Conservation (phyloP, 2,113 vertebrate genomes). For the Plecturocebus donacophilus region DNA sequence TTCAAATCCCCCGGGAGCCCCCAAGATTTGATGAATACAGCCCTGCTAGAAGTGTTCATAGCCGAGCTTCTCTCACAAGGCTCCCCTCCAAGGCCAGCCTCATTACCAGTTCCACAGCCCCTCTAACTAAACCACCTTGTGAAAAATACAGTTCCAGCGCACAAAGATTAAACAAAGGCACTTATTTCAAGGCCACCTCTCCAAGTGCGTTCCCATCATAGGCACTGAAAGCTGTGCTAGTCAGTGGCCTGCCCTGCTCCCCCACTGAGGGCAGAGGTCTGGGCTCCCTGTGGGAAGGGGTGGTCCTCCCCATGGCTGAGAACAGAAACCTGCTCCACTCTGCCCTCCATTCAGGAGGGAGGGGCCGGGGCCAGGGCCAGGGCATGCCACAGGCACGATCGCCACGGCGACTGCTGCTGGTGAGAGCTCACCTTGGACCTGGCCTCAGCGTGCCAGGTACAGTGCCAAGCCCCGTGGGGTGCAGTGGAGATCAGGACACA, state of each 20-base stretch:
- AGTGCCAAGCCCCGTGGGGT: neutral
- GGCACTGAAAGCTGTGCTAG: neutral
- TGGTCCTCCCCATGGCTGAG: too few relatives aligned
- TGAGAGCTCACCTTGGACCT: neutral
- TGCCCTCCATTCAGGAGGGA: neutral
- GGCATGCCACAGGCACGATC: neutral
- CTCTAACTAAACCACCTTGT: neutral
- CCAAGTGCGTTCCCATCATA: accelerated
- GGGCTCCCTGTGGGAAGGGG: neutral
- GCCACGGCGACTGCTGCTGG: neutral
- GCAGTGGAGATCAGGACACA: neutral
- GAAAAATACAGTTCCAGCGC: neutral
- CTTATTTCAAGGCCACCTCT: neutral
- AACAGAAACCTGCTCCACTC: too few relatives aligned
- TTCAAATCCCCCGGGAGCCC: neutral
- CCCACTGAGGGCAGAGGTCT: neutral
- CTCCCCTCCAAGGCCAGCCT: neutral
- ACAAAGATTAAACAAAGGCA: neutral
- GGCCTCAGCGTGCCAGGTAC: neutral
- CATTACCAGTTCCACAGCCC: neutral
- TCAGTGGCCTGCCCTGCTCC: too few relatives aligned
- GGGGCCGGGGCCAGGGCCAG: neutral
- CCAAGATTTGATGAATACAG: neutral
- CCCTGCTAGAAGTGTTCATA: neutral
- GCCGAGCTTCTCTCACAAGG: neutral